Percentiles rank a stretch among this genome's conserved stretches.
Evolutionary conservation across 2,888 invertebrate genomes (phyloP).

Genomic region (Rhabditoides inermis): DNA sequence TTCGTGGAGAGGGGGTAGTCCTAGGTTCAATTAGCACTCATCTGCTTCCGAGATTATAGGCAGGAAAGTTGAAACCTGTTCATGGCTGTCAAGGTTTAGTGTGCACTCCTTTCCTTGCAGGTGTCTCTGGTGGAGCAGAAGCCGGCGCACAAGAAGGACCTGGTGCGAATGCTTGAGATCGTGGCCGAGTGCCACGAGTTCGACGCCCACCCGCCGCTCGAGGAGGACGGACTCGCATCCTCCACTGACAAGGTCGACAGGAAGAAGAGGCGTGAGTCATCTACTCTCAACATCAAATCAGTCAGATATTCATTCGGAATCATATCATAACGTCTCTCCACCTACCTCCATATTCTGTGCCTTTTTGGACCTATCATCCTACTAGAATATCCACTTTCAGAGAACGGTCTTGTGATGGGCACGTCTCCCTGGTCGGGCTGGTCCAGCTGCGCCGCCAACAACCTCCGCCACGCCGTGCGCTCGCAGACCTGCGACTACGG

Average conservation of each 20-base stretch:
- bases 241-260: conserved; percentile 42
- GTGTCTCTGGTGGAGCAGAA: conserved; percentile 34
- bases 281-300: too few species aligned
- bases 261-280: conserved; percentile 35
- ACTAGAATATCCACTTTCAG: conserved; percentile 9
- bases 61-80: too few species aligned
- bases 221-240: conserved; percentile 39
- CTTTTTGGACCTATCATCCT: too few species aligned
- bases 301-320: too few species aligned
- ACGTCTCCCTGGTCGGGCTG: conserved; percentile 35
- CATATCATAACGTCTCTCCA: too few species aligned
- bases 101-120: too few species aligned
- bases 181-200: conserved; percentile 40
- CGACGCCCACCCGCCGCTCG: conserved; percentile 40
- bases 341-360: too few species aligned
- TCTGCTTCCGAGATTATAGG: too few species aligned
- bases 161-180: conserved; percentile 40
- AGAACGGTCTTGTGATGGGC: conserved; percentile 18
- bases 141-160: conserved; percentile 36
- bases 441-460: conserved; percentile 20
- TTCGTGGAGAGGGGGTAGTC: too few species aligned
- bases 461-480: conserved; percentile 24
- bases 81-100: too few species aligned
- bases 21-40: too few species aligned
- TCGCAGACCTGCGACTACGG: conserved; percentile 43